Evolutionary conservation across 2,888 invertebrate species (phyloP).

Genomic region (Aleiodes alternator): DNA sequence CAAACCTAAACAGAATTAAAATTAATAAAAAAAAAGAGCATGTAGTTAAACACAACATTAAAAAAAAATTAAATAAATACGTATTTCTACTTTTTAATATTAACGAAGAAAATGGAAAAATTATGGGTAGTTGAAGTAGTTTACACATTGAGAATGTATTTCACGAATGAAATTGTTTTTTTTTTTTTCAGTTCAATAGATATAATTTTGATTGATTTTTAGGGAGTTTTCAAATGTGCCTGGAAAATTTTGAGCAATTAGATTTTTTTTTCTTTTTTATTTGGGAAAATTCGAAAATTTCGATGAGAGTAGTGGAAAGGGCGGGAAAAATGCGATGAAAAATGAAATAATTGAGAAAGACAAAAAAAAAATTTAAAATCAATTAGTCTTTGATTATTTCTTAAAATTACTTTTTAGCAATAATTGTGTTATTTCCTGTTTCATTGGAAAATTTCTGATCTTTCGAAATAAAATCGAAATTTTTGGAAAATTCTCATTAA

Average conservation of each 20-base stretch:
- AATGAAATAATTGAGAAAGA: no score
- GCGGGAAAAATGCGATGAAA: no score
- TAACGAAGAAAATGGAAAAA: constrained; percentile 66
- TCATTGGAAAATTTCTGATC: no score
- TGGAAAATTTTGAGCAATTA: constrained; percentile 42
- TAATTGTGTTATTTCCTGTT: no score
- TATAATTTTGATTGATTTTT: constrained; percentile 62
- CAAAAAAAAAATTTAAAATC: no score
- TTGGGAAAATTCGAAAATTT: not conserved
- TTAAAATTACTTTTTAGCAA: no score
- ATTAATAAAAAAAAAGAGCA: constrained; percentile 45
- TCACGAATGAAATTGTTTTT: constrained; percentile 68
- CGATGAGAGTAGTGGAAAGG: no score
- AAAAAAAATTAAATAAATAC: constrained; percentile 63
- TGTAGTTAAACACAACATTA: constrained; percentile 47
- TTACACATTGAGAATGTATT: constrained; percentile 67
- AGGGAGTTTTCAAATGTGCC: constrained; percentile 61
- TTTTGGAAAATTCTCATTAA: no score
- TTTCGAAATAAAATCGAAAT: no score
- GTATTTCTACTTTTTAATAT: constrained; percentile 75
- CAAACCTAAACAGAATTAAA: constrained; percentile 29
- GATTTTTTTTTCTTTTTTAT: not conserved
- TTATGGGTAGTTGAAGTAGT: constrained; percentile 58
- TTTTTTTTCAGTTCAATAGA: constrained; percentile 50
- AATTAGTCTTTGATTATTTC: no score